Conservation (phyloP, 2,797 vertebrate genomes). For the Rhyacichthys aspro region DNA sequence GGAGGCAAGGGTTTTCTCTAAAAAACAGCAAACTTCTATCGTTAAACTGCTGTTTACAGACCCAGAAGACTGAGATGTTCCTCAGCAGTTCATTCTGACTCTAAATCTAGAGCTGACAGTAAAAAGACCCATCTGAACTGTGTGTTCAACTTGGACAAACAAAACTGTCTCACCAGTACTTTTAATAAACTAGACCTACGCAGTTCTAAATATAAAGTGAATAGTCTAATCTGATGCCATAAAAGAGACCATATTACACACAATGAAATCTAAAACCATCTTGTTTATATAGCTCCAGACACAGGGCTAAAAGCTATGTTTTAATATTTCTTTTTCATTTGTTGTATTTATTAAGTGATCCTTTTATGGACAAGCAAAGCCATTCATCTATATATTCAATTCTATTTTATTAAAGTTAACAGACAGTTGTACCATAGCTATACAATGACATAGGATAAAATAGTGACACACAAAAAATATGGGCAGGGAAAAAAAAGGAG, state of each 20-base stretch:
- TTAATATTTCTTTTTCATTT: not conserved
- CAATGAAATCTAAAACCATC: slow-evolving; percentile 5
- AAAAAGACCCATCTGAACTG: slow-evolving; percentile 11
- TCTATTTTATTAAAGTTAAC: too few species aligned
- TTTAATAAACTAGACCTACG: slow-evolving; percentile 15
- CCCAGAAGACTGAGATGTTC: not conserved
- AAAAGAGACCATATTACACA: slow-evolving; percentile 1
- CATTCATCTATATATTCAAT: too few species aligned
- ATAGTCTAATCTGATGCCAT: slow-evolving; percentile 2
- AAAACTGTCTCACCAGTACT: slow-evolving; percentile 5
- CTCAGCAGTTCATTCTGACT: slow-evolving; percentile 9
- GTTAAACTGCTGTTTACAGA: not conserved
- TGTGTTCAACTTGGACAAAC: slow-evolving; percentile 2
- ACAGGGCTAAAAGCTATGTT: not conserved
- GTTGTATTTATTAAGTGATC: too few species aligned
- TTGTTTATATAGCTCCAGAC: not conserved
- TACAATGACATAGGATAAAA: too few species aligned
- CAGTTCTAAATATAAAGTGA: slow-evolving; percentile 16
- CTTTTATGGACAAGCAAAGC: too few species aligned
- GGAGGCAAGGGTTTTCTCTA: too few species aligned
- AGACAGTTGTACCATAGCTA: too few species aligned
- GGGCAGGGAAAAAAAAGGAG: too few species aligned
- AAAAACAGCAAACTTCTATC: too few species aligned
- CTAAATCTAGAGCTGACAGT: slow-evolving; percentile 24
- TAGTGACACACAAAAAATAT: too few species aligned